Evolutionary conservation across 2,888 invertebrate species (phyloP).

Genomic region (Aphodius granarius): DNA sequence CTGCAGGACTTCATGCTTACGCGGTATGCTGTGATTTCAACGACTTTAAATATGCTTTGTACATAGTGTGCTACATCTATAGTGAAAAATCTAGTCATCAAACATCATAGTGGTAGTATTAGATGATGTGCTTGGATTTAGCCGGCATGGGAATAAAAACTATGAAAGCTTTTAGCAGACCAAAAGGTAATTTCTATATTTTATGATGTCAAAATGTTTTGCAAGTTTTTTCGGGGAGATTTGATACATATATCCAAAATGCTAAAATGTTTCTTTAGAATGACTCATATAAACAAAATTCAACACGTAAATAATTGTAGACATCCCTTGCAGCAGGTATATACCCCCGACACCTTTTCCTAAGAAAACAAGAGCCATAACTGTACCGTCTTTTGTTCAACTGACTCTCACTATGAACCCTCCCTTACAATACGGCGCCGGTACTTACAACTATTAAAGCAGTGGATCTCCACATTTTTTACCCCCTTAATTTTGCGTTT

Average conservation of each 20-base stretch:
- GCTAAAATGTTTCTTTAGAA: no score
- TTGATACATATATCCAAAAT: no score
- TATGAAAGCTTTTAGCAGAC: conserved; percentile 86
- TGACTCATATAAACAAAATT: neutral
- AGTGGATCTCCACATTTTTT: neutral
- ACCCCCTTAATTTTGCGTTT: no score
- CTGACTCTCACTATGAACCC: neutral
- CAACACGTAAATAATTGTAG: neutral
- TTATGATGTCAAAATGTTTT: no score
- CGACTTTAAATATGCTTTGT: conserved; percentile 12
- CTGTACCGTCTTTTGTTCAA: neutral
- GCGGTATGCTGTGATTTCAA: conserved; percentile 1
- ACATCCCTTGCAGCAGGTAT: neutral
- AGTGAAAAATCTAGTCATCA: conserved; percentile 51
- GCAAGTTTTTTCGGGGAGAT: no score
- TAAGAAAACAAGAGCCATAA: neutral
- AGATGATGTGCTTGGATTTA: conserved; percentile 60
- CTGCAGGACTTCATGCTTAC: neutral
- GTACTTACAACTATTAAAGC: neutral
- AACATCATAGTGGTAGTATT: neutral
- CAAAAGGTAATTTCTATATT: conserved; percentile 65
- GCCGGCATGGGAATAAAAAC: conserved; percentile 85
- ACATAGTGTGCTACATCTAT: neutral
- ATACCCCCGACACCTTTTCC: neutral
- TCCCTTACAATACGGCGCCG: neutral